Evolutionary conservation across 1,140 invertebrate species (phyloP).

Genomic region (Fragariocoptes setiger): DNA sequence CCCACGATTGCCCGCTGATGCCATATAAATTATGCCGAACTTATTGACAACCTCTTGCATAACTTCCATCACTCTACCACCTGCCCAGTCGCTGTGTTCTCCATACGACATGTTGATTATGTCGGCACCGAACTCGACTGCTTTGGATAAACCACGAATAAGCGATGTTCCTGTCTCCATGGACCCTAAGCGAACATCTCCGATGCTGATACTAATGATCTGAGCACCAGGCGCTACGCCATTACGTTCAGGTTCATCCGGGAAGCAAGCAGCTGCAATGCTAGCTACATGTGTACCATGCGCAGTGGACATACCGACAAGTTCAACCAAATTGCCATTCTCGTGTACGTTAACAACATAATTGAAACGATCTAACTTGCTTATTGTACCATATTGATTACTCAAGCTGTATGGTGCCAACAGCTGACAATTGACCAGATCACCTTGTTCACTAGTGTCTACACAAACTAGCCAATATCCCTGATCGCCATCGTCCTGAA

Average conservation of each 20-base stretch:
- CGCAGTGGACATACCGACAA: slow-evolving; percentile 47
- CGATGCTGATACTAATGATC: slow-evolving; percentile 67
- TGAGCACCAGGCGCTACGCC: slow-evolving; percentile 86
- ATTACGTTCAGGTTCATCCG: slow-evolving; percentile 55
- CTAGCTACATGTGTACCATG: slow-evolving; percentile 91
- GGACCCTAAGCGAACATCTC: slow-evolving; percentile 47
- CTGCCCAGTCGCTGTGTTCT: slow-evolving; percentile 61
- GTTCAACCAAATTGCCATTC: slow-evolving; percentile 60
- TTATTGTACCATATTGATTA: slow-evolving; percentile 32
- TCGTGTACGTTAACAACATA: slow-evolving; percentile 73
- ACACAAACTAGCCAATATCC: slow-evolving; percentile 35
- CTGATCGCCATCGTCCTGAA: slow-evolving; percentile 42
- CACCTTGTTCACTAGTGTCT: slow-evolving; percentile 48
- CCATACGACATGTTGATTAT: slow-evolving; percentile 96
- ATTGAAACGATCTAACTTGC: slow-evolving; percentile 36
- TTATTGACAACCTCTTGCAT: slow-evolving; percentile 69
- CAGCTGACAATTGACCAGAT: slow-evolving; percentile 34
- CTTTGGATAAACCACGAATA: slow-evolving; percentile 26
- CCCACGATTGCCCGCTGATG: slow-evolving; percentile 73
- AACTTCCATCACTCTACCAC: slow-evolving; percentile 49
- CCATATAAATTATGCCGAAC: slow-evolving; percentile 62
- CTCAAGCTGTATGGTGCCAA: slow-evolving; percentile 56
- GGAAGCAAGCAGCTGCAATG: slow-evolving; percentile 69
- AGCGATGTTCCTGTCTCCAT: slow-evolving; percentile 89
- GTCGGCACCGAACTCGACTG: slow-evolving; percentile 26